Evolutionary conservation across 2,113 vertebrate species (phyloP), one percentile per base, ranked within the genome.

Genomic region (Dicrurus megarhynchus): DNA sequence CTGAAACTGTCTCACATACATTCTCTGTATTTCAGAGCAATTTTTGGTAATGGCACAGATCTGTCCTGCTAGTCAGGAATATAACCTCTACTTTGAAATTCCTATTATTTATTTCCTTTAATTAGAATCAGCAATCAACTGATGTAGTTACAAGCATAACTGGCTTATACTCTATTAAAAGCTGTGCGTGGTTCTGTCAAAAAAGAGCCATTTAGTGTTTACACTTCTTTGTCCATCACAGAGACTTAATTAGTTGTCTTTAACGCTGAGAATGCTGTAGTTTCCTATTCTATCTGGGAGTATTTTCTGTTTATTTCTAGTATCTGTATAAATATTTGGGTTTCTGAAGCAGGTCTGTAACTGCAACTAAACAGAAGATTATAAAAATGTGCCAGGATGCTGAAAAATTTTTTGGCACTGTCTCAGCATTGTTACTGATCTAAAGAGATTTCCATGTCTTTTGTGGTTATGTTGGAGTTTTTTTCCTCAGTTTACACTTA

Each of bases 1-100:
- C 89, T 95, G 60, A 90, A 92, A 92, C 75, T 91, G 55, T 95
- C 92, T 96, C 85, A 57, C 87, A 77, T 91, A 76, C 27, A 50
- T 96, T 73, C 52, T 83, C 61, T 69, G 16, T 85, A 22, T 74
- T 94, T 84, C 52, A 74, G 55, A 44, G 33, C 39, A 47, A 20
- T 78, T 90, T 85, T 59, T 86, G 30, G 9, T 93, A 37, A 39
- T 1, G 13, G 14, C 42, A 61, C 39, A 78, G 44, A 56, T 69
- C 24, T 67, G 20, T 69, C 35, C 23, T 86, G 33, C 39, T 74
- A 77, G 44, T 70, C 44, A 37, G 63, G 71, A 92, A 70, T 55
- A 70, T 86, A 73, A 74, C 39, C 28, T 56, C 0, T 65, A 6
- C 37, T 76, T 79, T 92, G 26, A 87, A 84, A 78, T 78, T 61